Evolutionary conservation across 2,888 invertebrate genomes (phyloP).

Genomic region (Dorcus parallelipipedus): DNA sequence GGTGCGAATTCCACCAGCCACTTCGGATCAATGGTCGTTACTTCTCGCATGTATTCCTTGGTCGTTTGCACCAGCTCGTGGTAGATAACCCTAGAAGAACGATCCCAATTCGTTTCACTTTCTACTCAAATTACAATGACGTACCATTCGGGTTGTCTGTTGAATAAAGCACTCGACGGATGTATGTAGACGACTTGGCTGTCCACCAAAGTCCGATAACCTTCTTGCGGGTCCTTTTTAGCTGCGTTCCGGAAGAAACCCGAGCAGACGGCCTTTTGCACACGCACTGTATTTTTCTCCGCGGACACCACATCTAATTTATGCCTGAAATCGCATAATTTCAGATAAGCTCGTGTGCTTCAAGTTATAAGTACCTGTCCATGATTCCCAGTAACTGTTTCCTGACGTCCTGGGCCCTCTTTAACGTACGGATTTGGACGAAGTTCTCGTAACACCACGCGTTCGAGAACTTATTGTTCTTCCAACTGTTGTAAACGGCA

Average conservation of each 20-base stretch:
- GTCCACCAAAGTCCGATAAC: slow-evolving; percentile 95
- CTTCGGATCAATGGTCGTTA: slow-evolving; percentile 93
- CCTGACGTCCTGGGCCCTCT: slow-evolving; percentile 95
- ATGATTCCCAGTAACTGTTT: slow-evolving; percentile 97
- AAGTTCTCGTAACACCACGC: slow-evolving; percentile 99
- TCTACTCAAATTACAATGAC: slow-evolving; percentile 25
- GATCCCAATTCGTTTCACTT: neutral
- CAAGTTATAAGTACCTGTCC: slow-evolving; percentile 66
- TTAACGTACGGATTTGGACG: slow-evolving; percentile 93
- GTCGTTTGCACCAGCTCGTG: slow-evolving; percentile 98
- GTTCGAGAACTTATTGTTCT: slow-evolving; percentile 97
- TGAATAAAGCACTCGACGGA: slow-evolving; percentile 96
- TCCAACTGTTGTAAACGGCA: slow-evolving; percentile 99
- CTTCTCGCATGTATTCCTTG: slow-evolving; percentile 99
- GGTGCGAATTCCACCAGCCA: slow-evolving; percentile 99
- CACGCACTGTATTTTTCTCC: slow-evolving; percentile 89
- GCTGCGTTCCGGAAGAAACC: slow-evolving; percentile 99
- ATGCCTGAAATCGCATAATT: slow-evolving; percentile 58
- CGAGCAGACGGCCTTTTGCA: slow-evolving; percentile 97
- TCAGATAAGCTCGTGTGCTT: neutral
- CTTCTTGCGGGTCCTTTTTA: slow-evolving; percentile 98
- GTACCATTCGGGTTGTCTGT: slow-evolving; percentile 97
- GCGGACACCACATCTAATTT: slow-evolving; percentile 96
- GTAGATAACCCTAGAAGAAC: slow-evolving; percentile 80
- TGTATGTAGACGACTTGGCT: slow-evolving; percentile 99